Percentiles rank a stretch among this genome's conserved stretches.
Evolutionary conservation across 2,113 vertebrate genomes (phyloP).

Genomic region (Canis aureus): DNA sequence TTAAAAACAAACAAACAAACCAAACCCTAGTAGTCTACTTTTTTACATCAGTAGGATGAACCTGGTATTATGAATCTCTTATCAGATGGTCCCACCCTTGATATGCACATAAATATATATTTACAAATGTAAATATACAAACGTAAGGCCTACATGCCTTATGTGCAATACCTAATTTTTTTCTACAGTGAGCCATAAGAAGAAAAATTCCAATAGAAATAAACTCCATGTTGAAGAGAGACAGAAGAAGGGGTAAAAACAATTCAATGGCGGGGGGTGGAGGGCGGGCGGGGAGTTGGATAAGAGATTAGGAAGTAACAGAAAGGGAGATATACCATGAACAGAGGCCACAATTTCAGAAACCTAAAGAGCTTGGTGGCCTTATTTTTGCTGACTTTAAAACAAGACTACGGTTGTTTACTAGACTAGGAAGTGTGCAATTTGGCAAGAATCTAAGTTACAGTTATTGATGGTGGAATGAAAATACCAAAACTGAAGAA

Average conservation of each 20-base stretch:
- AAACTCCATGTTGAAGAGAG: constrained; percentile 29
- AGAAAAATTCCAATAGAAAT: constrained; percentile 17
- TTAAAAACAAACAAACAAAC: no score
- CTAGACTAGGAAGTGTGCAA: neutral
- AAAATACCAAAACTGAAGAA: constrained; percentile 44
- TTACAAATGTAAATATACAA: neutral
- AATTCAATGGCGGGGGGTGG: neutral
- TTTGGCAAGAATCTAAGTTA: constrained; percentile 46
- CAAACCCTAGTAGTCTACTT: neutral
- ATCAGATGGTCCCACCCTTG: neutral
- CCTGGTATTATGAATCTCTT: neutral
- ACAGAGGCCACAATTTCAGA: neutral
- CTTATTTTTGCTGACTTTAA: constrained; percentile 42
- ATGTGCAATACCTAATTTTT: neutral
- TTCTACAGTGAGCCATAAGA: neutral
- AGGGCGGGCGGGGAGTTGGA: accelerated
- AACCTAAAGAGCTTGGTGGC: neutral
- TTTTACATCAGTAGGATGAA: neutral
- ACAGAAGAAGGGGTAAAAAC: neutral
- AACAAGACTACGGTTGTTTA: neutral
- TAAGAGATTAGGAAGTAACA: neutral
- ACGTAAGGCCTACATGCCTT: neutral
- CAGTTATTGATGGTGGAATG: neutral
- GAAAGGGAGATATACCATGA: neutral
- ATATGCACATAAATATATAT: neutral